These are phyloP conservation scores for Hirtodrosophila confusa DNA, from an alignment of 2,888 invertebrate species.

Conservation along the genomic window DNA sequence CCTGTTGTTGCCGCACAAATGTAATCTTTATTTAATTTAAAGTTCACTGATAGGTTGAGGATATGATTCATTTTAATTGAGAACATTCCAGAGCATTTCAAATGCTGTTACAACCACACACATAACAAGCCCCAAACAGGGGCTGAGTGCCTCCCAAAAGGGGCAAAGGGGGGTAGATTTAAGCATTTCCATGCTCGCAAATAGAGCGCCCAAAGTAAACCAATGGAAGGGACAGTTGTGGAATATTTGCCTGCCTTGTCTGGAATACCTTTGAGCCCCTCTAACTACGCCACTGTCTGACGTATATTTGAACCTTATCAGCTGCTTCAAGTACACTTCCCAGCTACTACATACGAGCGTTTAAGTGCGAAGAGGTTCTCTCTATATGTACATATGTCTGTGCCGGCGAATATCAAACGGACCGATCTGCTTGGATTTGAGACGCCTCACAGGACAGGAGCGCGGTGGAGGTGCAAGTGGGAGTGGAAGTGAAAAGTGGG, in stretches of 20 bases:
- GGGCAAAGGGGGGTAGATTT: background rate
- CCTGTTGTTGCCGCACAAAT: constrained; percentile 35
- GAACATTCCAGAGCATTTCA: constrained; percentile 59
- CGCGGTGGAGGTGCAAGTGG: too few species aligned
- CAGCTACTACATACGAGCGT: constrained; percentile 6
- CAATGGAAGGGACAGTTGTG: too few species aligned
- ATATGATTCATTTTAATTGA: constrained; percentile 74
- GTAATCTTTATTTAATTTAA: constrained; percentile 72
- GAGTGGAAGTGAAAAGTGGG: background rate
- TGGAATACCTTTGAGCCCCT: background rate
- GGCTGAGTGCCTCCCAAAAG: constrained; percentile 4
- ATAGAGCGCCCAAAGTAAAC: too few species aligned
- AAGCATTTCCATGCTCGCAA: background rate
- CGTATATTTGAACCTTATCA: constrained; percentile 37
- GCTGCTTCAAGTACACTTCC: constrained; percentile 18
- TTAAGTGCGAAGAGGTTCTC: constrained; percentile 25
- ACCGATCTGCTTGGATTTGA: constrained; percentile 43
- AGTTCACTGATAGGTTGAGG: constrained; percentile 74
- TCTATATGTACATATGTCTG: constrained; percentile 13
- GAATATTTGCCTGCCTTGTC: too few species aligned
- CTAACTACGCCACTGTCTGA: constrained; percentile 24
- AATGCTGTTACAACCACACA: constrained; percentile 27
- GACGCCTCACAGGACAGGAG: constrained; percentile 5
- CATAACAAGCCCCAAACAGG: constrained; percentile 8
- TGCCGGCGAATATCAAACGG: constrained; percentile 51